These are phyloP conservation scores for Epinotia nisella DNA, from an alignment of 2,888 invertebrate species.

Conservation along the genomic window DNA sequence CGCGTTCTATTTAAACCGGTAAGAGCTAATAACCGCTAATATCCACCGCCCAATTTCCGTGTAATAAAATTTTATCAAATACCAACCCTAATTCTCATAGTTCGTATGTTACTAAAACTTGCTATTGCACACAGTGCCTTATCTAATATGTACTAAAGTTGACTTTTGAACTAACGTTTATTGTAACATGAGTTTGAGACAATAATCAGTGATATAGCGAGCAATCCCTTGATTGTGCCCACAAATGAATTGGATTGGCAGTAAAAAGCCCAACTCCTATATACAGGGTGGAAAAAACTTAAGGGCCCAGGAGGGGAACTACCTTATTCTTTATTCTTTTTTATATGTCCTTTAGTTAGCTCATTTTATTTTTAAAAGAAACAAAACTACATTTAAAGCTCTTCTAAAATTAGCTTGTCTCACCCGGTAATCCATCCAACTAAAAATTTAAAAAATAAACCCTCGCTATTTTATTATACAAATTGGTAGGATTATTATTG, in stretches of 20 bases:
- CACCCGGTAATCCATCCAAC: too few species aligned
- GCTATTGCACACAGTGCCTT: neutral
- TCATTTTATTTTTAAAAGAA: too few species aligned
- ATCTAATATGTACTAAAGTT: neutral
- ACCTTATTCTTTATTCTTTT: too few species aligned
- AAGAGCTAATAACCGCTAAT: constrained; percentile 74
- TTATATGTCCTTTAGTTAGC: too few species aligned
- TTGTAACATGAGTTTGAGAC: constrained; percentile 7
- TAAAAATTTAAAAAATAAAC: too few species aligned
- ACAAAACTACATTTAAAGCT: too few species aligned
- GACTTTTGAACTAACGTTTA: neutral
- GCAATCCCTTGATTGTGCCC: constrained; percentile 58
- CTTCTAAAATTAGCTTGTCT: too few species aligned
- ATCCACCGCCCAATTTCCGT: constrained; percentile 65
- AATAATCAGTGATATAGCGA: constrained; percentile 36
- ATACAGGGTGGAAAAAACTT: too few species aligned
- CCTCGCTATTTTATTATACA: too few species aligned
- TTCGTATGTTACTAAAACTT: neutral
- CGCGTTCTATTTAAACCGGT: constrained; percentile 65
- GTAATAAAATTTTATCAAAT: constrained; percentile 75
- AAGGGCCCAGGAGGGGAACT: too few species aligned
- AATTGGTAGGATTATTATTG: too few species aligned
- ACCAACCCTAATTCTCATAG: constrained; percentile 44
- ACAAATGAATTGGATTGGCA: constrained; percentile 50
- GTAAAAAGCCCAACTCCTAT: constrained; percentile 30